A percentile compares a stretch with the other conserved stretches of the same genome.
phyloP scores from a whole-genome alignment of 2,888 invertebrate genomes.

The Troglohyphantes excavatus region DNA sequence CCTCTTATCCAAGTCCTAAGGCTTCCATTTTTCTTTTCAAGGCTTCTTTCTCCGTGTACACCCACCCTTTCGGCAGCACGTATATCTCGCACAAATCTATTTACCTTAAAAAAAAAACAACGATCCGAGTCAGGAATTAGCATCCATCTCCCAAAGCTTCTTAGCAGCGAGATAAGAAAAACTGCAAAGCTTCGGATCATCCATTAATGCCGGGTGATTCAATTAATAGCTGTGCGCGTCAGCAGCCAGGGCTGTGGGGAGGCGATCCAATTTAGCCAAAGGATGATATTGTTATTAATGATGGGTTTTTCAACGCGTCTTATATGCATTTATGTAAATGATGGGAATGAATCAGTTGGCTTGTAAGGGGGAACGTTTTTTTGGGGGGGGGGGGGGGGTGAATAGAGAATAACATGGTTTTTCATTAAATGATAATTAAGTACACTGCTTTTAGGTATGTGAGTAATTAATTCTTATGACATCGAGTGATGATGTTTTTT shows the following conservation, averaged over 20 bases:
- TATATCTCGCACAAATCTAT: neutral
- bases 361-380: neutral
- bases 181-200: neutral
- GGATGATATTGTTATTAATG: neutral
- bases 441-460: neutral
- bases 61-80: neutral
- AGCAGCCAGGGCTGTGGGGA: neutral
- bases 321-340: neutral
- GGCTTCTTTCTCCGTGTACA: neutral
- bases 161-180: neutral
- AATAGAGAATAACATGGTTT: too few relatives aligned
- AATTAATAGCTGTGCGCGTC: neutral
- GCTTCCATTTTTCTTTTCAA: neutral
- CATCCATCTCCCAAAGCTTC: slow-evolving; percentile 3
- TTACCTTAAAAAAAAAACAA: neutral
- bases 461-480: neutral
- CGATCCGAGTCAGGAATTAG: neutral
- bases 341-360: neutral
- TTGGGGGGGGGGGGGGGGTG: neutral
- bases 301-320: neutral
- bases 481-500: neutral
- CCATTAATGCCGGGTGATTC: neutral
- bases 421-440: neutral
- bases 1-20: neutral
- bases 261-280: neutral